Evolutionary conservation across 2,888 invertebrate genomes (phyloP), one percentile per base, ranked within the genome.

Genomic region (Epinotia demarniana): DNA sequence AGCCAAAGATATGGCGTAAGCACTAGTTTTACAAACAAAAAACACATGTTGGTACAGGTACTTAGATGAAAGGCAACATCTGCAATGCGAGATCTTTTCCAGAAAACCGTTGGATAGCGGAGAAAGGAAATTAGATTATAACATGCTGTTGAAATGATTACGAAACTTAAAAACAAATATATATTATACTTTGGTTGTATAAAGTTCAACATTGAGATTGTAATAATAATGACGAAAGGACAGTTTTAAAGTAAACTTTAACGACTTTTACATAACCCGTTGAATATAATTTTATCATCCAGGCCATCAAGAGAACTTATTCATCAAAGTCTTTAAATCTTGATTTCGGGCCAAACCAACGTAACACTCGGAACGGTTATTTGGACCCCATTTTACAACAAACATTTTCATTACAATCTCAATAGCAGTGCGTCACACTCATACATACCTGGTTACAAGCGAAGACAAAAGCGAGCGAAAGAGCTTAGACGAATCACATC

Each of bases 261-360:
- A 60, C 49, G 11, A 49, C 55, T 18, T 39, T 62, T 67, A 67
- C 39, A 61, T 49, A 19, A 73, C 46, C 60, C 33, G 39, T 69
- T 13, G 18, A 58, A 73, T 39, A 49, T 43, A 69, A 63, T 33
- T 63, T 70, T 70, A 74, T 74, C 74, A 74, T 39, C 33, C 74
- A 69, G 63, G 74, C 49, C 74, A 74, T 74, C 73, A 67, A 19
- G 18, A 67, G 60, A 66, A 69, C 19, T 64, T 70, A 57, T 57
- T 63, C 57, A 66, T 64, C 70, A 64, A 66, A 70, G 62, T 18
- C 33, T 39, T 53, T 23, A 9, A 70, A 70, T 75, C 58, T 64
- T 64, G 74, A 70, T 64, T 27, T 43, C 23, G 16, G 58, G 74
- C 74, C 63, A 69, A 70, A n/a, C 60, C 18, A 13, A 64, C 27